phyloP scores from a whole-genome alignment of 1,140 invertebrate species.

The Drosophila erecta region DNA sequence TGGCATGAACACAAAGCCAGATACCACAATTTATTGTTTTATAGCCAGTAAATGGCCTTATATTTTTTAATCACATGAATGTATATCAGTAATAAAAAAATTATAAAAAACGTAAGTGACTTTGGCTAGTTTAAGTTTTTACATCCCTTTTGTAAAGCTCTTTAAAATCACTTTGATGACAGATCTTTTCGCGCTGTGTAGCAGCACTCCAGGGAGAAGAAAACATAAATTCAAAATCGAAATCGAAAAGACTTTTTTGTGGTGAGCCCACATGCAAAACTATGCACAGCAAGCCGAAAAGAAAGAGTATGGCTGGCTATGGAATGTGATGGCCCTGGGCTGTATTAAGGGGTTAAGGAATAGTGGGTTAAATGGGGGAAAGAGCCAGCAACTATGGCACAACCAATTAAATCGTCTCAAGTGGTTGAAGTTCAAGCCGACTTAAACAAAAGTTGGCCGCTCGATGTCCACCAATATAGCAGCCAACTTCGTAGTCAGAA shows the following conservation, averaged over 20 bases:
- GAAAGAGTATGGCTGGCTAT: slow-evolving; percentile 24
- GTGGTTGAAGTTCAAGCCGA: slow-evolving; percentile 30
- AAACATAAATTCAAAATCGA: slow-evolving; percentile 31
- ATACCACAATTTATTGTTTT: too few species aligned
- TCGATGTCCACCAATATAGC: background rate
- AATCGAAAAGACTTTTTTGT: slow-evolving; percentile 39
- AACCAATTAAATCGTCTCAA: slow-evolving; percentile 42
- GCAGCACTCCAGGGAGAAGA: background rate
- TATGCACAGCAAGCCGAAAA: slow-evolving; percentile 8
- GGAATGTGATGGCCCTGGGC: slow-evolving; percentile 1
- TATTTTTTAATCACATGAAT: too few species aligned
- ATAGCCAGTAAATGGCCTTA: too few species aligned
- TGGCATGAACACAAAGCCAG: too few species aligned
- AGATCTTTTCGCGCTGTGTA: background rate
- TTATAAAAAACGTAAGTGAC: too few species aligned
- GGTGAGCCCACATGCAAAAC: slow-evolving; percentile 30
- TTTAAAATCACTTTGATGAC: background rate
- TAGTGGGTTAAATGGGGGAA: background rate
- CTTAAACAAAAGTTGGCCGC: slow-evolving; percentile 2
- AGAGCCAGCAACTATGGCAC: background rate
- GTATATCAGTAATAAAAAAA: too few species aligned
- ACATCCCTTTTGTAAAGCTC: too few species aligned
- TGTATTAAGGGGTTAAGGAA: background rate
- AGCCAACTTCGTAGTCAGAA: background rate
- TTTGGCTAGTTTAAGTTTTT: too few species aligned